Evolutionary conservation across 2,888 invertebrate species (phyloP).

Genomic region (Agrotis clavis): DNA sequence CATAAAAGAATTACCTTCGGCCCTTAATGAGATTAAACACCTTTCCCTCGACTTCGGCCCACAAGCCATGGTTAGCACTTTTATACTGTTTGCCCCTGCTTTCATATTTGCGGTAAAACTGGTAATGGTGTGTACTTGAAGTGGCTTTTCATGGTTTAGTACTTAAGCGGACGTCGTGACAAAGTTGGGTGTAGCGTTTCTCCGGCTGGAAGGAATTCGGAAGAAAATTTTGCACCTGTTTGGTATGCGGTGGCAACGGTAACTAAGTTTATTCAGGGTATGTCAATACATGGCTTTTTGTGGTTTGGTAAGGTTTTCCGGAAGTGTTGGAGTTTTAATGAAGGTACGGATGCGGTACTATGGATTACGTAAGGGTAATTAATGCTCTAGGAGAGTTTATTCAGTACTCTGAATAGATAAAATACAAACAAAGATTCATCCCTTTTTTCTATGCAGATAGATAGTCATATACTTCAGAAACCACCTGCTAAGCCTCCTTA

Average conservation of each 20-base stretch:
- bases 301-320: not conserved
- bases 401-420: not conserved
- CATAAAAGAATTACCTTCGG: constrained; percentile 77
- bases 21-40: constrained; percentile 77
- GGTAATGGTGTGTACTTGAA: constrained; percentile 40
- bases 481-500: too few species aligned
- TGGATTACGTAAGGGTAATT: not conserved
- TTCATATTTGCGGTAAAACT: constrained; percentile 63
- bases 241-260: constrained; percentile 1
- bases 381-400: not conserved
- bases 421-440: too few species aligned
- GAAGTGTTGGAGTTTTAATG: not conserved
- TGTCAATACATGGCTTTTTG: not conserved
- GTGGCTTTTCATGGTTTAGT: constrained; percentile 50
- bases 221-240: constrained; percentile 37
- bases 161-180: constrained; percentile 41
- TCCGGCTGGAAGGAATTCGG: constrained; percentile 39
- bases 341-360: not conserved
- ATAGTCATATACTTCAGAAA: too few species aligned
- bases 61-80: constrained; percentile 55
- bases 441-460: too few species aligned
- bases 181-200: constrained; percentile 24
- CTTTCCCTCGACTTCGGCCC: constrained; percentile 67
- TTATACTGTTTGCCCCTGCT: constrained; percentile 48
- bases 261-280: not conserved